Evolutionary conservation across 2,888 invertebrate species (phyloP), one percentile per base, ranked within the genome.

Genomic region (Thysanoteuthis rhombus): DNA sequence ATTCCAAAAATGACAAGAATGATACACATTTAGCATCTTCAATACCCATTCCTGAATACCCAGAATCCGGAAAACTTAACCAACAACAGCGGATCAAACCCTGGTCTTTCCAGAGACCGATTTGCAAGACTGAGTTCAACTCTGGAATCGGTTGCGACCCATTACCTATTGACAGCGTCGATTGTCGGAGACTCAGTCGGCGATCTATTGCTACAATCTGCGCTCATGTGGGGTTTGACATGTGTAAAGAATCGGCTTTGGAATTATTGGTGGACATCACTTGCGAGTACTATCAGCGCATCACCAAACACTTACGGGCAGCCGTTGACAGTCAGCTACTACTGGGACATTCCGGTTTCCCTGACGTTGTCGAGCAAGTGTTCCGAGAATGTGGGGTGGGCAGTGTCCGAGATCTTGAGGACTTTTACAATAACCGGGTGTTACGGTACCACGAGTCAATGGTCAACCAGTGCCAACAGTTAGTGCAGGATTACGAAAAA

Each of bases 341-440:
- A 92, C 95, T 97, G 93, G 96, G 97, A 92, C 93, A 95, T n/a
- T 95, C 95, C 39, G 96, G 97, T 12, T 97, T 97, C 94, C 96
- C 96, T 39, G 98, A 98, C 96, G 97, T 97, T 39, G 96, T 98
- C 95, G 98, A 98, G 95, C 97, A 98, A 95, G 98, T 98, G 39
- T 97, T 98, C 92, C 97, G 97, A 93, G 98, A 98, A 96, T 97
- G 97, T 95, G 98, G 98, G 1, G 96, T 98, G 47, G 98, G 98
- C 89, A 98, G 98, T 40, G 97, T 98, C 10, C 96, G 97, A 91
- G 97, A 97, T 12, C 96, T 98, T 39, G 97, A 98, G 95, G 97
- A 97, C 95, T 98, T 98, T 96, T 98, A 98, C 95, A 97, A 98
- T 94, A 95, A 95, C 19, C 95, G 97, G n/a, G 95, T 97, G 19